Conservation (phyloP, 2,888 invertebrate genomes). For the Chesias legatella region DNA sequence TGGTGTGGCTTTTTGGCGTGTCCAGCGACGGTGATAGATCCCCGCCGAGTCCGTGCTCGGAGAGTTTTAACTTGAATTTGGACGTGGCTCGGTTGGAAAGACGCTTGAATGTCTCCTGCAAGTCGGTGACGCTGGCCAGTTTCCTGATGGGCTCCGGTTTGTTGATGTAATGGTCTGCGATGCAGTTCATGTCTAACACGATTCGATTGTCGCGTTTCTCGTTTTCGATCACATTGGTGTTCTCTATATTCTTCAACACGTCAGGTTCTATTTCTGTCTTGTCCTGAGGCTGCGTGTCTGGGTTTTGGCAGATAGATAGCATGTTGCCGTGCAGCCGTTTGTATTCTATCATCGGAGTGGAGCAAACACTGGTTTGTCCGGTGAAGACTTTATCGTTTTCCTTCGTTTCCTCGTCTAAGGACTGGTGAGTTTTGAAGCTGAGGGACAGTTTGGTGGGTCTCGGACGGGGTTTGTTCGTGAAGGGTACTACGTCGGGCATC, state of each 20-base stretch:
- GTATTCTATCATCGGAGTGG: conserved; percentile 89
- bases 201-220: conserved; percentile 63
- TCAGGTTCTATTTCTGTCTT: conserved; percentile 57
- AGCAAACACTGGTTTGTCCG: conserved; percentile 87
- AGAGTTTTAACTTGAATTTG: conserved; percentile 70
- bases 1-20: conserved; percentile 63
- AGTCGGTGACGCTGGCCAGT: conserved; percentile 81
- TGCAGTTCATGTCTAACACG: conserved; percentile 62
- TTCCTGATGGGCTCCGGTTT: conserved; percentile 71
- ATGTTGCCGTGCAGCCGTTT: conserved; percentile 87
- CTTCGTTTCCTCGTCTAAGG: conserved; percentile 78
- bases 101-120: conserved; percentile 81
- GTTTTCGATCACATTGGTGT: conserved; percentile 52
- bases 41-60: conserved; percentile 46
- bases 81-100: conserved; percentile 79
- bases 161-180: conserved; percentile 72
- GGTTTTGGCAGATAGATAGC: conserved; percentile 86
- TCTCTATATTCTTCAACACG: conserved; percentile 62
- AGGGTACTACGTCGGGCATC: conserved; percentile 76
- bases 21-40: conserved; percentile 55
- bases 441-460: conserved; percentile 80
- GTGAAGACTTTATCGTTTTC: conserved; percentile 80
- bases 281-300: conserved; percentile 79
- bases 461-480: conserved; percentile 70
- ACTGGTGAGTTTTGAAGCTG: conserved; percentile 79